Conservation (phyloP, 2,888 invertebrate genomes). For the Drosophila neotestacea region DNA sequence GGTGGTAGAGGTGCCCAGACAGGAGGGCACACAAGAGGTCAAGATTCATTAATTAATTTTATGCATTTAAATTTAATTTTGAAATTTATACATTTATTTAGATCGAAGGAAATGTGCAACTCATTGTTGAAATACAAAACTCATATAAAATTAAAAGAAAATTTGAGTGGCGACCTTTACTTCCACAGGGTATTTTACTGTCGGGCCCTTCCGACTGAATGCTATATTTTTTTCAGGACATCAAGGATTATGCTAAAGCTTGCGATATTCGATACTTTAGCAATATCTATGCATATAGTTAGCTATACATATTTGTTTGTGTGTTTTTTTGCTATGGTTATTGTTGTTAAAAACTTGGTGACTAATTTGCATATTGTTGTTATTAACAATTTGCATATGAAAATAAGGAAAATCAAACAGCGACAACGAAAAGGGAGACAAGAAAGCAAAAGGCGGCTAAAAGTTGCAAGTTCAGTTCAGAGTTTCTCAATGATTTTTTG, state of each 20-base stretch:
- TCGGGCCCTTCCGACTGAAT: no score
- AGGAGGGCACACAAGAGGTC: no score
- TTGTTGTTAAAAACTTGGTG: conserved; percentile 23
- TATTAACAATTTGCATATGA: conserved; percentile 56
- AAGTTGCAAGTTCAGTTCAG: conserved; percentile 9
- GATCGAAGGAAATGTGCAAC: no score
- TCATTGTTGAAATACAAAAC: no score
- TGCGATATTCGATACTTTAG: background rate
- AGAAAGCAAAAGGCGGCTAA: conserved; percentile 2
- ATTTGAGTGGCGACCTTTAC: no score
- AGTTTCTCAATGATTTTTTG: conserved; percentile 4
- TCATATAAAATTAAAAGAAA: no score
- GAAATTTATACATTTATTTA: no score
- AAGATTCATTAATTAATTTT: no score
- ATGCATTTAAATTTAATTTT: no score
- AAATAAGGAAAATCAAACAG: conserved; percentile 36
- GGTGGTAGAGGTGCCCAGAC: no score
- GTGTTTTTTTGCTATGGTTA: background rate
- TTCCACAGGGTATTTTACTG: no score
- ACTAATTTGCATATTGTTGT: conserved; percentile 45
- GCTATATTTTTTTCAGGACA: background rate
- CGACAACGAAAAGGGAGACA: background rate
- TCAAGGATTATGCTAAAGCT: background rate
- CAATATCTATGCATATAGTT: conserved; percentile 19
- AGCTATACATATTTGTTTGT: background rate